Conservation (phyloP, 2,888 invertebrate species). For the Nymphalis polychloros region DNA sequence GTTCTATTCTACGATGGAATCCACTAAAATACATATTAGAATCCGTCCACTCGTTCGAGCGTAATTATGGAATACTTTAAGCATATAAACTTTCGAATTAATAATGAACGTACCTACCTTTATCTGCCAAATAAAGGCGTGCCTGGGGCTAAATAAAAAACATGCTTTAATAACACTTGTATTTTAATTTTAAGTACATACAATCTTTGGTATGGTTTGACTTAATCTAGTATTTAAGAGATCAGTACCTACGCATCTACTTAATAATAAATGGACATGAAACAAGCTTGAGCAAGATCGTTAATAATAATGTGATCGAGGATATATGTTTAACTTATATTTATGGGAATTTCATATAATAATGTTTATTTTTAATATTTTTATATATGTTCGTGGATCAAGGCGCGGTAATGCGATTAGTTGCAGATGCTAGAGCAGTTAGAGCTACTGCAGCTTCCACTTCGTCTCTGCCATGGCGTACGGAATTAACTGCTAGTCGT, state of each 20-base stretch:
- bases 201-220: constrained; percentile 67
- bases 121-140: no score
- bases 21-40: no score
- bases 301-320: constrained; percentile 2
- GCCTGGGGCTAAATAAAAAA: background rate
- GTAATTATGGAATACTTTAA: no score
- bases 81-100: no score
- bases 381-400: constrained; percentile 36
- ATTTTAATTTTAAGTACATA: constrained; percentile 53
- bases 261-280: constrained; percentile 44
- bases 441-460: constrained; percentile 89
- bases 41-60: no score
- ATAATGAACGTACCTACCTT: background rate
- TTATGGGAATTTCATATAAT: constrained; percentile 9
- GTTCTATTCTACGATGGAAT: no score
- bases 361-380: background rate
- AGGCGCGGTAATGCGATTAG: constrained; percentile 59
- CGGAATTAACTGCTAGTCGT: constrained; percentile 53
- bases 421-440: constrained; percentile 83
- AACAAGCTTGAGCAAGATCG: constrained; percentile 34
- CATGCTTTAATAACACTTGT: constrained; percentile 19
- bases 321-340: background rate
- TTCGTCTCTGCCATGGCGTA: constrained; percentile 85
- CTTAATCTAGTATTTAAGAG: constrained; percentile 66
- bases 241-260: constrained; percentile 52